These are phyloP conservation scores for Synergus gifuensis DNA, from an alignment of 2,888 invertebrate genomes.

Conservation along the genomic window DNA sequence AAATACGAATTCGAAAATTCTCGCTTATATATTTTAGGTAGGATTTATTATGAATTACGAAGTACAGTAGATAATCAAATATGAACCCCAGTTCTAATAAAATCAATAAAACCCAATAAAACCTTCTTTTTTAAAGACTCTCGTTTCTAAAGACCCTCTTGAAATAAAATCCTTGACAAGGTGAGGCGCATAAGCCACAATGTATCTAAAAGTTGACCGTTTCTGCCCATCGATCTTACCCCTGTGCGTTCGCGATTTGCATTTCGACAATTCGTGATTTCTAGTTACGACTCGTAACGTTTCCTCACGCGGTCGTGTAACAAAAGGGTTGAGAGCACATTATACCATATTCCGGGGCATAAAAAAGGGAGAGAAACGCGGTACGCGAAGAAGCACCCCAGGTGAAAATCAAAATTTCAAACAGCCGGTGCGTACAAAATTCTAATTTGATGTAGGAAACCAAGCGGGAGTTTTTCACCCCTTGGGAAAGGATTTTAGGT, in stretches of 20 bases:
- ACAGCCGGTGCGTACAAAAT: constrained; percentile 71
- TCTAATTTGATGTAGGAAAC: constrained; percentile 74
- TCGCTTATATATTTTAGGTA: too few species aligned
- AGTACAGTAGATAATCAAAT: background rate
- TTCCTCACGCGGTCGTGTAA: constrained; percentile 17
- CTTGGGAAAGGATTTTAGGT: constrained; percentile 74
- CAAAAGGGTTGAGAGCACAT: constrained; percentile 16
- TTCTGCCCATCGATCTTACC: constrained; percentile 38
- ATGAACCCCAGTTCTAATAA: background rate
- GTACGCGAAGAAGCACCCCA: constrained; percentile 55
- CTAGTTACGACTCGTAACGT: constrained; percentile 31
- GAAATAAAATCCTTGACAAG: constrained; percentile 7
- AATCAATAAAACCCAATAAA: background rate
- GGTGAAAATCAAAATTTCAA: constrained; percentile 72
- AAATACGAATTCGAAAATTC: too few species aligned
- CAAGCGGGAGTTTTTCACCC: constrained; percentile 64
- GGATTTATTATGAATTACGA: too few species aligned
- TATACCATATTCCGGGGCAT: constrained; percentile 6
- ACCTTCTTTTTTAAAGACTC: background rate
- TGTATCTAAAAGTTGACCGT: constrained; percentile 33
- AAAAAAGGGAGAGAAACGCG: constrained; percentile 29
- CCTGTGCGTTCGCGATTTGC: constrained; percentile 27
- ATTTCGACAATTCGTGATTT: constrained; percentile 41
- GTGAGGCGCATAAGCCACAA: constrained; percentile 23
- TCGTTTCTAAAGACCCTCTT: background rate